Base-by-base conservation (phyloP, 2,888 invertebrate species). In the Mimas tiliae region DNA sequence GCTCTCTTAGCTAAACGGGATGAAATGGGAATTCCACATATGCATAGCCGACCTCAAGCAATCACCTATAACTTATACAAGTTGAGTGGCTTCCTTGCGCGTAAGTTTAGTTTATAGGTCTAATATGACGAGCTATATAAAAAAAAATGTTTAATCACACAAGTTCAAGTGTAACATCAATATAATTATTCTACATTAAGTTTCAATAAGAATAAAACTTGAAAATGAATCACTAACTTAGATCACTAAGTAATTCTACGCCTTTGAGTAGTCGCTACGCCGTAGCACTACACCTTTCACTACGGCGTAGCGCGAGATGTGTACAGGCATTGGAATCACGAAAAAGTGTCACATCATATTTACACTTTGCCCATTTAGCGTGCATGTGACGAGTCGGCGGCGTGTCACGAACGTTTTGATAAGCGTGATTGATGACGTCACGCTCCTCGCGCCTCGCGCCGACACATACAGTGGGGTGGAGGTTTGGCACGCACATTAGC, bases 381-480 rank as follows among this genome's bases (percentile, higher is more conserved):
- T 78, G 76, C 74, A 73, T 74, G 78, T 76, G 75, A 81, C 77
- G 74, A 73, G 70, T 65, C 66, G 73, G 68, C 69, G 73, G 74
- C 76, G 70, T 74, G 76, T 75, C 80, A 78, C 82, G 72, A 71
- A 68, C 67, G 70, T 70, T 68, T 76, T 83, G 91, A 91, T 91
- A 91, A 90, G 82, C 82, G 84, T 90, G 91, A 92, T 91, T 91
- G 88, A 92, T 88, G 90, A 85, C 88, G 87, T 88, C 88, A 90
- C 83, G 75, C 67, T 62, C 67, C 78, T 72, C 66, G 66, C 68
- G 69, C 6, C 27, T 45, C 71, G 68, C 45, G 45, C 45, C 45
- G 45, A 14, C 45, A 68, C 73, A 69, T 51, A 69, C 65, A 48
- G 62, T 3, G 71, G 73, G 73, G 72, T 68, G 72, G 70, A 68